phyloP scores from a whole-genome alignment of 2,113 vertebrate genomes.

The Pedionomus torquatus region DNA sequence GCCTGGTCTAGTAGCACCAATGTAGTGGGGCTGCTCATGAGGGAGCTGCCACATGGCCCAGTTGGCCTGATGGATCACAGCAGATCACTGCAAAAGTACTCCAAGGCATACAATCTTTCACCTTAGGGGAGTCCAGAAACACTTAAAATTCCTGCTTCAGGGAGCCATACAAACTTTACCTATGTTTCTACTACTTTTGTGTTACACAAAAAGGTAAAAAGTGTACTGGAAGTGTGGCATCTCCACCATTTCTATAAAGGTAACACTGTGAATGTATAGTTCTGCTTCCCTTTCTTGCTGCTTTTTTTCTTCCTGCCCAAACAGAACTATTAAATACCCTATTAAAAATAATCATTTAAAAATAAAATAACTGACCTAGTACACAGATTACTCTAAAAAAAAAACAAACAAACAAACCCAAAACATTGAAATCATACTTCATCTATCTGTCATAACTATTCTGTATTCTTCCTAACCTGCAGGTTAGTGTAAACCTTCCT shows the following conservation, averaged over 20 bases:
- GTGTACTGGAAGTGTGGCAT: neutral
- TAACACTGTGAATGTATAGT: fast-evolving
- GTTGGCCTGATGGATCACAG: neutral
- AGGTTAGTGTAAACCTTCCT: neutral
- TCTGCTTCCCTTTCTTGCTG: neutral
- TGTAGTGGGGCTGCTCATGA: neutral
- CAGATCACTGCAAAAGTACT: neutral
- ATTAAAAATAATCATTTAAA: neutral
- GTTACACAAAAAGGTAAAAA: neutral
- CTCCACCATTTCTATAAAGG: neutral
- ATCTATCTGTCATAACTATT: neutral
- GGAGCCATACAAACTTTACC: neutral
- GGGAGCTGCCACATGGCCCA: neutral
- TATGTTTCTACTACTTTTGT: neutral
- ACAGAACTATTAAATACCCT: neutral
- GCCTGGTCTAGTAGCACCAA: neutral
- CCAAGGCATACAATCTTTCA: neutral
- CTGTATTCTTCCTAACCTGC: neutral
- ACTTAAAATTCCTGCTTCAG: neutral
- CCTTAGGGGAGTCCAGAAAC: no score
- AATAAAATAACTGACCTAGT: neutral
- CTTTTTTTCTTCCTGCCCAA: neutral
- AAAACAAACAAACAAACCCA: no score
- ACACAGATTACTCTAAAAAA: neutral
- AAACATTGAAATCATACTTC: neutral